A percentile compares a stretch with the other conserved stretches of the same genome.
Evolutionary conservation across 2,113 vertebrate species (phyloP).

Genomic region (Chlorodrepanis virens): DNA sequence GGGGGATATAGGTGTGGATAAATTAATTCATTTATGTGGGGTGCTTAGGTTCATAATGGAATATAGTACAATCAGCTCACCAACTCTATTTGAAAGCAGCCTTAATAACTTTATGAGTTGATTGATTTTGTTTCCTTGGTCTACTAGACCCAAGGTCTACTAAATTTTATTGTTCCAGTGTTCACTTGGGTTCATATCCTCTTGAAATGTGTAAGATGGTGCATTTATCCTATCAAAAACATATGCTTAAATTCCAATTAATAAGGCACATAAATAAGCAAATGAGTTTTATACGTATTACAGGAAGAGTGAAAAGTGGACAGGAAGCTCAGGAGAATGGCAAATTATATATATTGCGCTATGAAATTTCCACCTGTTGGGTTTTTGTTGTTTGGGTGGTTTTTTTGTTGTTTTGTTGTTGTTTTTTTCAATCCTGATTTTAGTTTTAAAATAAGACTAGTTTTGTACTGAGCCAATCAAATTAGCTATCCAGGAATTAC

Average conservation of each 20-base stretch:
- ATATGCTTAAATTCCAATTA: not conserved
- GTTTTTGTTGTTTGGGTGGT: not conserved
- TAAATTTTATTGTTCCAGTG: not conserved
- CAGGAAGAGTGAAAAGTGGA: not conserved
- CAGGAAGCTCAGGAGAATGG: not conserved
- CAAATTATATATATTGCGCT: not conserved
- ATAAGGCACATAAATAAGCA: not conserved
- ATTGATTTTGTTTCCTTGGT: not conserved
- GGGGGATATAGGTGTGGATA: not conserved
- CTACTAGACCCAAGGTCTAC: not conserved
- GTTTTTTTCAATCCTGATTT: not conserved
- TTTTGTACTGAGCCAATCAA: not conserved
- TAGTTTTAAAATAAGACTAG: not conserved
- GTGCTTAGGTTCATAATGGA: not conserved
- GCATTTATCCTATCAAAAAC: not conserved
- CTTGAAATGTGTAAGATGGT: not conserved
- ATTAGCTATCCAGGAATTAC: not conserved
- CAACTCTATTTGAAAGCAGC: not conserved
- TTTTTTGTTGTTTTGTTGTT: not conserved
- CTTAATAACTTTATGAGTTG: not conserved
- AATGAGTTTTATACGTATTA: not conserved
- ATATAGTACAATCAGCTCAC: not conserved
- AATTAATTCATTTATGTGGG: not conserved
- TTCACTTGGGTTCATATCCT: not conserved
- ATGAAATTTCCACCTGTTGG: accelerated